Base-by-base conservation (phyloP, 2,797 vertebrate species). In the Simalia tracyae region DNA sequence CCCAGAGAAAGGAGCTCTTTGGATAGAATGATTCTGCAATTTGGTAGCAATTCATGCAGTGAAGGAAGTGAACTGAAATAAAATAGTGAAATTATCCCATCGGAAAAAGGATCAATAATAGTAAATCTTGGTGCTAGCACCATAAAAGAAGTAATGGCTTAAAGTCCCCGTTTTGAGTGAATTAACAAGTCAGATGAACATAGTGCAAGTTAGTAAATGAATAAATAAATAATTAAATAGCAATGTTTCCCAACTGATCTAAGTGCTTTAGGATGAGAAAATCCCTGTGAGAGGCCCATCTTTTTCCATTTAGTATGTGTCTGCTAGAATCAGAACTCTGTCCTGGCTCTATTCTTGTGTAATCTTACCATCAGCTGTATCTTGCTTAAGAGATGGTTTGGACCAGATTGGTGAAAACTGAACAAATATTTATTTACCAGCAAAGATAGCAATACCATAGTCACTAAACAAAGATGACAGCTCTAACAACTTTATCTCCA, bases 131-230 rank as follows among this genome's bases (percentile, higher is more conserved):
- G 54, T 92, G 94, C 95, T 92, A 93, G 86, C 94, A 94, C 95
- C 89, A 92, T 95, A 90, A 63, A 91, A 95, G 96, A 96, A 97
- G 96, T 93, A 94, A 95, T 95, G 88, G 91, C 57, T 66, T 76
- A 91, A 94, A 92, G 66, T 93, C 88, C 24, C 89, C 86, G 50
- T 91, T 93, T 31, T 93, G 88, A 89, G 85, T 81, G 93, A 94
- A 93, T 91, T 89, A 94, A 91, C 93, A 91, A 93, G 61, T 92
- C 56, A 87, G 88, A 86, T 1, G 4, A 93, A 88, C 81, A 54
- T 86, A 63, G 92, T 91, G 84, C 86, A 76, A 76, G 93, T 89
- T 92, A 96, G 96, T 94, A 54, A 88, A 68, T 68, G 66, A 68
- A 42, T 28, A 96, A 68, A 95, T 72, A 84, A 88, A 84, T 89